Percentiles rank a stretch among this genome's conserved stretches.
Conservation (phyloP, 1,140 invertebrate species). For the Stegodyphus mimosarum region DNA sequence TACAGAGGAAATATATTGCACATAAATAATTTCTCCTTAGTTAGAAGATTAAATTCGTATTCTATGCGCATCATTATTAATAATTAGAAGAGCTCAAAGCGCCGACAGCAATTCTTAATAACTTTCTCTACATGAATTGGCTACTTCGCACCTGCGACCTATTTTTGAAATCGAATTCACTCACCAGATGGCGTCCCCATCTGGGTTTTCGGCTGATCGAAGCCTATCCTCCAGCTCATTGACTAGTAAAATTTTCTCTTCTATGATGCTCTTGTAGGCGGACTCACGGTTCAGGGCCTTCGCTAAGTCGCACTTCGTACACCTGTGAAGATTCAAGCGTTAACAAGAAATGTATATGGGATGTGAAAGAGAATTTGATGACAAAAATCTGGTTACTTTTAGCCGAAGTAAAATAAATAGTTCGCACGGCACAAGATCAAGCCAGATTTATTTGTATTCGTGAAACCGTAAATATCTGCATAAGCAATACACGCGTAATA, state of each 20-base stretch:
- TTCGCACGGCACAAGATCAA: background rate
- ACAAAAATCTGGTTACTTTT: background rate
- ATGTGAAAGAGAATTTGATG: background rate
- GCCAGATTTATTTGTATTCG: background rate
- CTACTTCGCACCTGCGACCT: no score
- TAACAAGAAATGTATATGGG: background rate
- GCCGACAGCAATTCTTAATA: no score
- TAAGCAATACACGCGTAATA: no score
- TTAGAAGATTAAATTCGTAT: no score
- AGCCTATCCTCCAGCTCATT: slow-evolving; percentile 50
- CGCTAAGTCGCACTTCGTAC: slow-evolving; percentile 69
- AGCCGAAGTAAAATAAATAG: background rate
- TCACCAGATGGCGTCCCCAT: slow-evolving; percentile 41
- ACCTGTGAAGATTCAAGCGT: slow-evolving; percentile 63
- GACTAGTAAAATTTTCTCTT: slow-evolving; percentile 64
- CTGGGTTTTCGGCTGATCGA: slow-evolving; percentile 39
- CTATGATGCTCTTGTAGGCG: slow-evolving; percentile 67
- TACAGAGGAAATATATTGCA: no score
- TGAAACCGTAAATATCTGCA: no score
- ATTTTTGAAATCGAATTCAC: background rate
- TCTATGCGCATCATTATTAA: no score
- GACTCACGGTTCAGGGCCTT: slow-evolving; percentile 68
- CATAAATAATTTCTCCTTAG: no score
- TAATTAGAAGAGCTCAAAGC: no score
- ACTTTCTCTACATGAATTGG: no score